Base-by-base conservation (phyloP, 2,113 vertebrate genomes). In the Tupaia tana region DNA sequence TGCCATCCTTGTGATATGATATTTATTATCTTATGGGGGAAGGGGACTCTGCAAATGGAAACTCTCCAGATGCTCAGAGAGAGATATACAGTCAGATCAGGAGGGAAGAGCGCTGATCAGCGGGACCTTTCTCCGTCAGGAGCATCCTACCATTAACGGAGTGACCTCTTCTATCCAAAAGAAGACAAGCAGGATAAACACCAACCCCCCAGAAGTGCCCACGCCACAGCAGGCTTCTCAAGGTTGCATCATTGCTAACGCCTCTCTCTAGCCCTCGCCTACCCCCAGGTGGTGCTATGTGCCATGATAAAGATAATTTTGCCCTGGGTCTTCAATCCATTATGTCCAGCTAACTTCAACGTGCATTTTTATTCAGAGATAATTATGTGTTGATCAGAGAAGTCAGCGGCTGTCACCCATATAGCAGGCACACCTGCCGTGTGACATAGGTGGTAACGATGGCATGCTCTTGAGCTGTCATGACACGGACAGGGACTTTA, bases 1-100 rank as follows among this genome's bases (percentile, higher is more conserved):
- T 99, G 99, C 99, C 99, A 99, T 99, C 99, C 98, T 99, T 98
- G 97, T 99, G 99, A 99, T 99, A 99, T 99, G 99, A 99, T 99
- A 99, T 99, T 99, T 99, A 99, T 99, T 99, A 99, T 99, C 98
- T 98, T 98, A 97, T 98, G 97, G 98, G 98, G 98, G 98, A 98
- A 98, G 98, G 98, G 98, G 96, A 97, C 98, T 98, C 97, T 97
- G 96, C 96, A 98, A 98, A 97, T 97, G 98, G 98, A 98, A 98
- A 98, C 98, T 98, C 98, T 99, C 98, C 98, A 98, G 97, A 98
- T 98, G 99, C 98, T 97, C 98, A 97, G 98, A 98, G 97, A 98
- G 97, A 99, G 98, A 98, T 97, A 98, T 98, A 98, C 98, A 97
- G 98, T 97, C 97, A 98, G 98, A 98, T 98, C 96, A 97, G 97